These are phyloP conservation scores for Lamprologus lemairii DNA, from an alignment of 2,113 vertebrate genomes.

Conservation along the genomic window DNA sequence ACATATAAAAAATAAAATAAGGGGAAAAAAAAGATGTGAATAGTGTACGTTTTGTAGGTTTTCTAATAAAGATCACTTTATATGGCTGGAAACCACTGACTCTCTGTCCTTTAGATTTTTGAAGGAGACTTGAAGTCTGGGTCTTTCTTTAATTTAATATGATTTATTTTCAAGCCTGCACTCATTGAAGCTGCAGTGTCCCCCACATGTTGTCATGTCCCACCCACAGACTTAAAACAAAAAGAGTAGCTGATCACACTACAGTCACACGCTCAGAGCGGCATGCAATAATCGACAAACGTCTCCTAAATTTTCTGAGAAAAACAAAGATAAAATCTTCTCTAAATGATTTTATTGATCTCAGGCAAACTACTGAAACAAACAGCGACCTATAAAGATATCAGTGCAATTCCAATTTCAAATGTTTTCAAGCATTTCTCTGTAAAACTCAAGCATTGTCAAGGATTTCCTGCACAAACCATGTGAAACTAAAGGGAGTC, in stretches of 20 bases:
- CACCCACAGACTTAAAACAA: not conserved
- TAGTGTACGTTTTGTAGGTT: not conserved
- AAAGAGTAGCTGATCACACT: not conserved
- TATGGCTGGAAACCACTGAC: no score
- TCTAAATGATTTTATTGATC: not conserved
- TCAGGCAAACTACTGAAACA: not conserved
- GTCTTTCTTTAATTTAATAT: not conserved
- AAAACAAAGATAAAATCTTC: not conserved
- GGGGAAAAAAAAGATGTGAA: not conserved
- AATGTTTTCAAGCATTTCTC: not conserved
- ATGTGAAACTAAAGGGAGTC: not conserved
- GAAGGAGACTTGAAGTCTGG: not conserved
- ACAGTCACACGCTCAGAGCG: not conserved
- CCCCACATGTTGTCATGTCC: not conserved
- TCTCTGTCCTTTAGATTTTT: not conserved
- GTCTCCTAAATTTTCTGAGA: not conserved
- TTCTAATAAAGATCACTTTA: not conserved
- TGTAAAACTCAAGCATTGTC: not conserved
- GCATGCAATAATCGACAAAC: not conserved
- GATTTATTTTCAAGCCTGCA: not conserved
- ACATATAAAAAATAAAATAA: not conserved
- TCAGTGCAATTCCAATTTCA: not conserved
- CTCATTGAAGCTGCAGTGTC: not conserved
- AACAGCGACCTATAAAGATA: not conserved
- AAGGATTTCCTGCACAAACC: not conserved